A percentile compares a stretch with the other conserved stretches of the same genome.
These are phyloP conservation scores for Drosophila falleni DNA, from an alignment of 2,888 invertebrate genomes.

Conservation along the genomic window DNA sequence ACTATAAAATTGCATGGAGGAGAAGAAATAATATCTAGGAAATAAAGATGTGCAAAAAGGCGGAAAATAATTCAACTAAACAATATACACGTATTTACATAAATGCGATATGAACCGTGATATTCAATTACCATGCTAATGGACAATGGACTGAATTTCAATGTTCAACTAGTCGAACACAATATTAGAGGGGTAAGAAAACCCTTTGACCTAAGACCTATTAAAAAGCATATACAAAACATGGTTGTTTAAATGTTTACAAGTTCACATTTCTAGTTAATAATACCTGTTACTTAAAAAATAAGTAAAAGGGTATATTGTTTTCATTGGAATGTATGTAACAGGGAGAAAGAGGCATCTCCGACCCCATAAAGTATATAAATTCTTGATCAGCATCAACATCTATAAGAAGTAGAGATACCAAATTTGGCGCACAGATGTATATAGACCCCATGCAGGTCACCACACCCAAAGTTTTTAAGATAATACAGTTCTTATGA, in stretches of 20 bases:
- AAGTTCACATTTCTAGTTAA: neutral
- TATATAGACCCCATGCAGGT: no score
- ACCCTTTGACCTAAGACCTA: neutral
- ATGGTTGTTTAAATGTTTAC: neutral
- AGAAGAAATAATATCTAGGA: constrained; percentile 59
- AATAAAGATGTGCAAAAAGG: constrained; percentile 80
- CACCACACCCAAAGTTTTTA: no score
- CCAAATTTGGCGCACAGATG: no score
- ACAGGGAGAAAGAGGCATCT: no score
- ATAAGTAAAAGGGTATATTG: no score
- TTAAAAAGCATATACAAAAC: constrained; percentile 1
- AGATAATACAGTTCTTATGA: no score
- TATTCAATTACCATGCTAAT: constrained; percentile 75
- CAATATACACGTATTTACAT: constrained; percentile 81
- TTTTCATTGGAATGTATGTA: no score
- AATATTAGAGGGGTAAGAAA: neutral
- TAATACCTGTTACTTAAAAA: no score
- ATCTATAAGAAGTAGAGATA: no score
- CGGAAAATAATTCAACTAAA: constrained; percentile 82
- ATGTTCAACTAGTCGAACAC: constrained; percentile 5
- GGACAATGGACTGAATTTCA: constrained; percentile 44
- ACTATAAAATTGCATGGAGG: constrained; percentile 76
- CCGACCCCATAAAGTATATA: no score
- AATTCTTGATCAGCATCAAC: no score
- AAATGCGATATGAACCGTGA: constrained; percentile 70